Base-by-base conservation (phyloP, 1,140 invertebrate species). In the Eriosoma lanigerum region DNA sequence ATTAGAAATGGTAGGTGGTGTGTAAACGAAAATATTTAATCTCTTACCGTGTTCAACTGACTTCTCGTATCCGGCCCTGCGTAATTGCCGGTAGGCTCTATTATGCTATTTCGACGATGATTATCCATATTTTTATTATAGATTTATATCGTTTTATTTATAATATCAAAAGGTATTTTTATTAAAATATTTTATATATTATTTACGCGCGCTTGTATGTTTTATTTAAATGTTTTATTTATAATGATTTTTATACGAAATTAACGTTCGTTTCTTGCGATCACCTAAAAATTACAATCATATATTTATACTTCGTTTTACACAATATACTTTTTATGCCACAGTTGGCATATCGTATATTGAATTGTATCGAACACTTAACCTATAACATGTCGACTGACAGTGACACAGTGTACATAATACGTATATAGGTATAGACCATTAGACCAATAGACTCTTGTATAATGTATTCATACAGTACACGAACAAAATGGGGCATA, bases 31-130 rank as follows among this genome's bases (percentile, higher is more conserved):
- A 66, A 44, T 66, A 66, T 66, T 66, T 15, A 66, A 54, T 58
- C 24, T 76, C 73, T 76, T 76, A 76, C 73, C 73, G 54, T 76
- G 9, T 76, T 76, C 21, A 76, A 46, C 21, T 60, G 73, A 56
- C 10, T 76, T 76, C 73, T 76, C n/a, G 73, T 60, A 13, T 70
- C 66, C 46, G 66, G 24, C 24, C 17, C 32, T 38, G 32, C 66
- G 15, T 76, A 76, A 76, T 54, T 32, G 1, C 73, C 73, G 9
- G n/a, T 19, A 1, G 73, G 73, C 13, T 76, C 73, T 76, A 76
- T 2, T 12, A 60, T 38, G 32, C 73, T 76, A 76, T 24, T 76
- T 17, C 73, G 73, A 76, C 54, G 73, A 58, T 76, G 21, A 29
- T n/a, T 60, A 44, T 76, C 73, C 54, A 60, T 76, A 60, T 32